A percentile compares a stretch with the other conserved stretches of the same genome.
These are phyloP conservation scores for Bombus fervidus DNA, from an alignment of 1,140 invertebrate species.

Conservation along the genomic window DNA sequence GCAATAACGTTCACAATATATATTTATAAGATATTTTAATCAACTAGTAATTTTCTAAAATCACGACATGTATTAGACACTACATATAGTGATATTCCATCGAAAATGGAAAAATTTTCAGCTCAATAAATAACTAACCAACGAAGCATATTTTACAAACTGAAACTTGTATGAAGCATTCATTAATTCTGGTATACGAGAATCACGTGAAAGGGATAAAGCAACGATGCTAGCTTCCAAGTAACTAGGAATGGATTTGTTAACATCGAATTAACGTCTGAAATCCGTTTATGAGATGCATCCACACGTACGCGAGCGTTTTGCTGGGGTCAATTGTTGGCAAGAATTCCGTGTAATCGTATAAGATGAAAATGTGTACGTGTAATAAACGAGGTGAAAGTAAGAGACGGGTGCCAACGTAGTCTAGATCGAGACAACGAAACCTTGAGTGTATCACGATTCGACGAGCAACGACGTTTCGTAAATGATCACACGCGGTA, in stretches of 20 bases:
- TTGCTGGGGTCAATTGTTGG: constrained; percentile 33
- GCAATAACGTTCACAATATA: no score
- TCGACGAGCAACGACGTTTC: background rate
- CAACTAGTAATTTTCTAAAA: no score
- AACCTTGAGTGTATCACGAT: constrained; percentile 31
- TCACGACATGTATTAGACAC: no score
- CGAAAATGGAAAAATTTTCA: no score
- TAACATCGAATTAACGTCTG: constrained; percentile 41
- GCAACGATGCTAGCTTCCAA: background rate
- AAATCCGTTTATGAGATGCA: constrained; percentile 35
- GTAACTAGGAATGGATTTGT: constrained; percentile 18
- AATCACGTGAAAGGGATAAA: constrained; percentile 37
- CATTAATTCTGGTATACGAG: background rate
- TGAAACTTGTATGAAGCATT: background rate
- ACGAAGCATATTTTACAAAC: background rate
- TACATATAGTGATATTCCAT: no score
- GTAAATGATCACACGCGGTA: constrained; percentile 14
- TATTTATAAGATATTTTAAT: no score
- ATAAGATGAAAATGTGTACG: constrained; percentile 41
- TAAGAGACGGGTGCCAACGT: constrained; percentile 28
- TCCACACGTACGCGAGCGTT: constrained; percentile 26
- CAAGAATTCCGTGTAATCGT: constrained; percentile 37
- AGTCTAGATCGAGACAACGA: constrained; percentile 42
- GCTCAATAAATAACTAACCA: background rate
- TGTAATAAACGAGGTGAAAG: constrained; percentile 54